A percentile compares a stretch with the other conserved stretches of the same genome.
phyloP scores from a whole-genome alignment of 2,888 invertebrate species.

The Sarcophaga subvicina region DNA sequence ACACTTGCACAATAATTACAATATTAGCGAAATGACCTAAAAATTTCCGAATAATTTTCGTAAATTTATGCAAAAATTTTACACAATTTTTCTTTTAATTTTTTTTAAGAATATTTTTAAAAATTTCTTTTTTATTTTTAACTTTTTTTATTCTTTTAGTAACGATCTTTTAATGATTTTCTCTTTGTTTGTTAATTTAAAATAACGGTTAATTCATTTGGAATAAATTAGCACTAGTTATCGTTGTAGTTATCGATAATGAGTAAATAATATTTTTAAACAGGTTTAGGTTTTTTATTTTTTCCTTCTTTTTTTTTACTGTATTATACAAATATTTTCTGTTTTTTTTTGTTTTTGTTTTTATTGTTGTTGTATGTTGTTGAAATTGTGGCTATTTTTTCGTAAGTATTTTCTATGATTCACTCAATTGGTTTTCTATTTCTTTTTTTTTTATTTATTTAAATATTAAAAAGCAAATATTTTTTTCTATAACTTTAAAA shows the following conservation, averaged over 20 bases:
- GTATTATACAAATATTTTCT: conserved; percentile 17
- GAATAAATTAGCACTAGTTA: conserved; percentile 30
- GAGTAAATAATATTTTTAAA: conserved; percentile 37
- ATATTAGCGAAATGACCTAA: conserved; percentile 8
- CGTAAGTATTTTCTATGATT: conserved; percentile 57
- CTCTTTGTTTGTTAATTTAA: conserved; percentile 4
- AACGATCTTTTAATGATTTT: neutral
- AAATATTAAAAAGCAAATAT: neutral
- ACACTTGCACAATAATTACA: conserved; percentile 32
- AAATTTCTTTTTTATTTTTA: neutral
- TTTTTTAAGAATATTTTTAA: neutral
- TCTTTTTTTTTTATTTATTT: conserved; percentile 23
- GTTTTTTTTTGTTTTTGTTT: conserved; percentile 20
- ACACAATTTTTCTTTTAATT: neutral
- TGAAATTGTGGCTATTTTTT: conserved; percentile 33
- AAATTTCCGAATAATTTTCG: neutral
- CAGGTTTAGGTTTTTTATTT: neutral
- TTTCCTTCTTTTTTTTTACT: neutral
- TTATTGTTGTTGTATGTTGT: conserved; percentile 4
- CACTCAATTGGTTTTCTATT: conserved; percentile 35
- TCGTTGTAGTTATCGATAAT: conserved; percentile 26
- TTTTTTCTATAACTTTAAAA: conserved; percentile 21
- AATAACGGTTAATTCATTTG: conserved; percentile 42
- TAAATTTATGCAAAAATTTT: conserved; percentile 54
- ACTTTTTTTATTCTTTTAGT: neutral